These are phyloP conservation scores for Premnoplex brunnescens DNA, from an alignment of 2,797 vertebrate genomes.

Conservation along the genomic window DNA sequence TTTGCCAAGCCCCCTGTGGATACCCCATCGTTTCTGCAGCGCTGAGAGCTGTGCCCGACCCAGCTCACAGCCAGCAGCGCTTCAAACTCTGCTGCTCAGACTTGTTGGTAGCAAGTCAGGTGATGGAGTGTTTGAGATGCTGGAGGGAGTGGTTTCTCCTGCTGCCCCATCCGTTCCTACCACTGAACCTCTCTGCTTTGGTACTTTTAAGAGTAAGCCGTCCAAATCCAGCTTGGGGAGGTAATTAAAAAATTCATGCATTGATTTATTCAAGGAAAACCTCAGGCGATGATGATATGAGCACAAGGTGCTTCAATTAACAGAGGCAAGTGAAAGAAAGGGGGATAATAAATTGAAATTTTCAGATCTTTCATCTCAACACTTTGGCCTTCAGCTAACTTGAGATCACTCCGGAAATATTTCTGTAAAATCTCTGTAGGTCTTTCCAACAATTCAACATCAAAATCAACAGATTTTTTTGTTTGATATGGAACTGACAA, in stretches of 20 bases:
- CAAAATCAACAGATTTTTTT: conserved; percentile 50
- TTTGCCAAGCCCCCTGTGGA: neutral
- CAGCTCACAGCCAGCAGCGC: neutral
- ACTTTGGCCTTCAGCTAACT: conserved; percentile 38
- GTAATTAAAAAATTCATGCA: conserved; percentile 6
- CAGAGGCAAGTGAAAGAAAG: neutral
- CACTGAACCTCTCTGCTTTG: neutral
- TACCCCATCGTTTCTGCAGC: neutral
- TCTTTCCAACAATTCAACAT: conserved; percentile 27
- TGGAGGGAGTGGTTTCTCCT: neutral
- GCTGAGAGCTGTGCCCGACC: neutral
- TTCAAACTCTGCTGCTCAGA: neutral
- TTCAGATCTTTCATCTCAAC: conserved; percentile 41
- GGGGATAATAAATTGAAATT: neutral
- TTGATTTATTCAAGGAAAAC: conserved; percentile 42
- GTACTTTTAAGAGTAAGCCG: neutral
- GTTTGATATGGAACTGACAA: conserved; percentile 39
- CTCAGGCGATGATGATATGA: conserved; percentile 33
- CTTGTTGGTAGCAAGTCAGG: conserved; percentile 19
- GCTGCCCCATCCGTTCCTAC: neutral
- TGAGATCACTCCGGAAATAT: conserved; percentile 50
- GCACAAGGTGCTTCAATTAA: conserved; percentile 39
- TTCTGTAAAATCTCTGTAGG: conserved; percentile 28
- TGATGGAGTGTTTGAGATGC: neutral
- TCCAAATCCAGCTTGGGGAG: neutral